Percentiles rank a stretch among this genome's conserved stretches.
Evolutionary conservation across 1,140 invertebrate genomes (phyloP).

Genomic region (Homalodisca vitripennis): DNA sequence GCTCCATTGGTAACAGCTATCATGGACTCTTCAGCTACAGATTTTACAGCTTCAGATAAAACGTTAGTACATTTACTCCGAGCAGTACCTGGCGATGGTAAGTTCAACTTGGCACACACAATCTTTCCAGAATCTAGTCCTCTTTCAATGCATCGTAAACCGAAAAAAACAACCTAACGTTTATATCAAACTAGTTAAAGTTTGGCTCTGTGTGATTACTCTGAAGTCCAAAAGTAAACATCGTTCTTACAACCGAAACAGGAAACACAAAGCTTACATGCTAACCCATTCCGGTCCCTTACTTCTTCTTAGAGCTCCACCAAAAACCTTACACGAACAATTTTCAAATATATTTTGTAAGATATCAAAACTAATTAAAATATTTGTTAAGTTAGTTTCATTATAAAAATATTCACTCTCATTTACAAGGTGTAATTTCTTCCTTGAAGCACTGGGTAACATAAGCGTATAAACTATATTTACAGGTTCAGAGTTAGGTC

Average conservation of each 20-base stretch:
- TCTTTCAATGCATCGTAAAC: constrained; percentile 24
- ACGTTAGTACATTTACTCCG: constrained; percentile 26
- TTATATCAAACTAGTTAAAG: neutral
- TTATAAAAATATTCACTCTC: neutral
- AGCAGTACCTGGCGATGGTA: constrained; percentile 22
- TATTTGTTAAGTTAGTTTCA: neutral
- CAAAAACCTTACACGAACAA: constrained; percentile 2
- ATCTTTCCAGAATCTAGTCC: constrained; percentile 19
- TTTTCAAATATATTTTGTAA: neutral
- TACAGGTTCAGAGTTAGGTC: neutral
- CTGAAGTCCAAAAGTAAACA: too few relatives aligned
- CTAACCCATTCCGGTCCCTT: neutral
- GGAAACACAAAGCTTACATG: neutral
- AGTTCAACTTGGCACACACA: constrained; percentile 21
- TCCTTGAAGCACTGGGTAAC: neutral
- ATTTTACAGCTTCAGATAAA: neutral
- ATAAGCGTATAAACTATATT: neutral
- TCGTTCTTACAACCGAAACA: too few relatives aligned
- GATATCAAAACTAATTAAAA: neutral
- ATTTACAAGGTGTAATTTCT: neutral
- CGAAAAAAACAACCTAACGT: too few relatives aligned
- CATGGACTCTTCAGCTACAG: constrained; percentile 29
- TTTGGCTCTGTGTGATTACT: too few relatives aligned
- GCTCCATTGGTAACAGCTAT: constrained; percentile 17
- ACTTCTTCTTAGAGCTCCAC: constrained; percentile 4